A percentile compares a stretch with the other conserved stretches of the same genome.
Evolutionary conservation across 2,888 invertebrate genomes (phyloP).

Genomic region (Tupiocoris notatus): DNA sequence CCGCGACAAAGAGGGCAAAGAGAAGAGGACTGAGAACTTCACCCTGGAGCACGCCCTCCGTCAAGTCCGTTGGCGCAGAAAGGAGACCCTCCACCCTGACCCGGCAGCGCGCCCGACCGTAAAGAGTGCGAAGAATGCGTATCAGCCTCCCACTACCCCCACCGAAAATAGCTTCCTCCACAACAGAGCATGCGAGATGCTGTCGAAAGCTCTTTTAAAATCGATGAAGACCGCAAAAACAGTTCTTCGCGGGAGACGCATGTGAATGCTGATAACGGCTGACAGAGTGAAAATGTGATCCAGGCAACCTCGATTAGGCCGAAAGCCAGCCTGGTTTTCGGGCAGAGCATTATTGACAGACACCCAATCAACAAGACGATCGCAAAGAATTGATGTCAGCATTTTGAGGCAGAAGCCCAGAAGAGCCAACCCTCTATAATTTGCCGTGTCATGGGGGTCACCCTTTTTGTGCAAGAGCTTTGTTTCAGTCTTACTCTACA

Average conservation of each 20-base stretch:
- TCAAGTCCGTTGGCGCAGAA: no score
- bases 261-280: not conserved
- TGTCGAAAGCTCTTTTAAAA: no score
- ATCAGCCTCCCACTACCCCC: not conserved
- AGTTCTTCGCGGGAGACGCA: not conserved
- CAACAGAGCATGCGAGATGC: not conserved
- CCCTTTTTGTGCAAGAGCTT: conserved; percentile 31
- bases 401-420: not conserved
- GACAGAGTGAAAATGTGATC: conserved; percentile 14
- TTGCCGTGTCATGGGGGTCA: not conserved
- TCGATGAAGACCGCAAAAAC: conserved; percentile 3
- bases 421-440: conserved; percentile 22
- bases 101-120: not conserved
- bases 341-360: not conserved
- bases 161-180: conserved; percentile 7
- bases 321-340: conserved; percentile 30
- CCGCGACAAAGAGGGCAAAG: conserved; percentile 7
- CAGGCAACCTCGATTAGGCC: not conserved
- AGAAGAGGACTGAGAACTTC: no score
- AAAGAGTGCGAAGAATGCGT: not conserved
- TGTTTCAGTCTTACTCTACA: no score
- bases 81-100: not conserved
- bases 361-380: not conserved
- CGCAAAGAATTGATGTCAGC: not conserved
- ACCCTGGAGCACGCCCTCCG: no score